A percentile compares a stretch with the other conserved stretches of the same genome.
Conservation (phyloP, 92 coral and sea anemone species). For the Paramuricea clavata region DNA sequence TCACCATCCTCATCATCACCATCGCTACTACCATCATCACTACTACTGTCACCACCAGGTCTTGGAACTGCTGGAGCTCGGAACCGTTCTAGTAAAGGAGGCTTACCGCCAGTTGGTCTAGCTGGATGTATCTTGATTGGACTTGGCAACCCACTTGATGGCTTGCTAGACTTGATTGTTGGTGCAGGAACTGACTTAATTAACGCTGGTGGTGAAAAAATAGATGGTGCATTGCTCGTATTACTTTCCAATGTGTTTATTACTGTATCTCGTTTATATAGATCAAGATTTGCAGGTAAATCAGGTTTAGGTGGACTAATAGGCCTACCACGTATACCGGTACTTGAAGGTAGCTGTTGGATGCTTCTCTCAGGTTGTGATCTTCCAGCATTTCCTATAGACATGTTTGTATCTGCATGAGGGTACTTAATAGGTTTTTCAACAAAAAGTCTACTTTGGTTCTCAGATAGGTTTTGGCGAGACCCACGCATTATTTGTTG, state of each 20-base stretch:
- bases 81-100: constrained; percentile 88
- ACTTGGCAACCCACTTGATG: constrained; percentile 6
- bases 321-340: background rate
- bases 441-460: background rate
- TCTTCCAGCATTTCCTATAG: constrained; percentile 5
- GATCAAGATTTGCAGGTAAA: constrained; percentile 16
- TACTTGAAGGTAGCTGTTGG: background rate
- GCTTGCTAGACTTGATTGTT: constrained; percentile 19
- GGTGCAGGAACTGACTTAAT: constrained; percentile 1
- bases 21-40: constrained; percentile 90
- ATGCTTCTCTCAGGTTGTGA: constrained; percentile 14
- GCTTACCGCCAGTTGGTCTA: constrained; percentile 71
- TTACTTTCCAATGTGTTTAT: constrained; percentile 23
- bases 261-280: constrained; percentile 34
- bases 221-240: constrained; percentile 2
- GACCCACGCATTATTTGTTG: background rate
- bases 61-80: constrained; percentile 58
- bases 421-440: constrained; percentile 30
- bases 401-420: constrained; percentile 27
- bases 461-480: background rate
- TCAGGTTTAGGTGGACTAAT: constrained; percentile 36
- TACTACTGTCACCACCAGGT: constrained; percentile 82
- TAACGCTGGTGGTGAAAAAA: constrained; percentile 15
- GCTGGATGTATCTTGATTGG: constrained; percentile 46
- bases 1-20: constrained; percentile 84